Conservation (phyloP, 2,888 invertebrate genomes). For the Sminthurides aquaticus region DNA sequence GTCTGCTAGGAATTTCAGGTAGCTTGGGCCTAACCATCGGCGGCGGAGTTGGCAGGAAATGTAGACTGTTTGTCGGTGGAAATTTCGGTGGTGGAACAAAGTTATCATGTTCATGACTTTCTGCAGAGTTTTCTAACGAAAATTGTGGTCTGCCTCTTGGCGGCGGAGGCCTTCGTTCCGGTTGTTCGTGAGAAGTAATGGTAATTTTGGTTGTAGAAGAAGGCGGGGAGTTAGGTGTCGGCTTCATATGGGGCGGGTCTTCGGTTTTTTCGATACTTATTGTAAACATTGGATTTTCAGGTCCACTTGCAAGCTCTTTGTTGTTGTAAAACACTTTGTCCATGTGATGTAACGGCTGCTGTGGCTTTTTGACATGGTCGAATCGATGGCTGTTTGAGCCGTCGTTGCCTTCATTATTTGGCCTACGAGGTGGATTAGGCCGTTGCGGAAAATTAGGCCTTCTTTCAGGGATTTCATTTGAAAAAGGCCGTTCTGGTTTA, state of each 20-base stretch:
- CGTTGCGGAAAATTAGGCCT: neutral
- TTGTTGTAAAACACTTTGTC: constrained; percentile 22
- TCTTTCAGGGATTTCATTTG: neutral
- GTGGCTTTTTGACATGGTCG: neutral
- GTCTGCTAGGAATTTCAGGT: neutral
- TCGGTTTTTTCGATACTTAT: constrained; percentile 16
- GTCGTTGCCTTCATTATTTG: too few relatives aligned
- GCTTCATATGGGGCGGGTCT: neutral
- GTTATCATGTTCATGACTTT: constrained; percentile 18
- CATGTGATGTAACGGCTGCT: constrained; percentile 19
- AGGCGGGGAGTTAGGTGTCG: constrained; percentile 8
- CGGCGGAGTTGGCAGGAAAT: constrained; percentile 22
- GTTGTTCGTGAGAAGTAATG: neutral
- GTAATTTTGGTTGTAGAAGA: constrained; percentile 2
- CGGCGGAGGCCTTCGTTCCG: neutral
- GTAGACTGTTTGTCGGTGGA: constrained; percentile 16
- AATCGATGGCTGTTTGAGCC: neutral
- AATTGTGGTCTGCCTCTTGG: constrained; percentile 2
- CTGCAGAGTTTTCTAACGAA: constrained; percentile 13
- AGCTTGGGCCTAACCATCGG: constrained; percentile 16
- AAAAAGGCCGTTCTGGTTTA: neutral
- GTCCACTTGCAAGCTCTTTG: constrained; percentile 8
- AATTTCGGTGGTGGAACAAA: constrained; percentile 17
- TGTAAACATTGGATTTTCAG: constrained; percentile 13
- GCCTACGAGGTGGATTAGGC: neutral